Evolutionary conservation across 2,888 invertebrate species (phyloP).

Genomic region (Agrochola circellaris): DNA sequence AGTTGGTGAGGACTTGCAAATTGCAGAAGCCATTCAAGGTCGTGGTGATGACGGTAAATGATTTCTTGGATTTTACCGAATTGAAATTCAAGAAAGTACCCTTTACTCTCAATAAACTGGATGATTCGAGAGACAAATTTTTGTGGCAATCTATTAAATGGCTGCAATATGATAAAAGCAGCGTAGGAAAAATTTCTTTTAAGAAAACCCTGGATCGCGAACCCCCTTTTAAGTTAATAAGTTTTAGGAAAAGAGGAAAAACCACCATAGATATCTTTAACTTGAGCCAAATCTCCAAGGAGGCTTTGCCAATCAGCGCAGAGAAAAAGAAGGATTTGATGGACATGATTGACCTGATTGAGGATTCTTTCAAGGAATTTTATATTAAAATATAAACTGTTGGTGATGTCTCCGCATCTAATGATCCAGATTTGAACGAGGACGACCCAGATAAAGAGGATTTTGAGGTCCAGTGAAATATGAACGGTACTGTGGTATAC

Average conservation of each 20-base stretch:
- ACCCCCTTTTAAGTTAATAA: neutral
- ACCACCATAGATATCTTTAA: neutral
- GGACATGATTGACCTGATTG: neutral
- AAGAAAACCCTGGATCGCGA: neutral
- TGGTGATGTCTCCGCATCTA: neutral
- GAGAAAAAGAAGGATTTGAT: neutral
- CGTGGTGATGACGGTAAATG: conserved; percentile 13
- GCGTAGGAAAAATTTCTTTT: neutral
- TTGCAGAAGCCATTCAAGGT: conserved; percentile 23
- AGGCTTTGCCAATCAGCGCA: neutral
- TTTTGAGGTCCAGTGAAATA: neutral
- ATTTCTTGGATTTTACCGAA: conserved; percentile 2
- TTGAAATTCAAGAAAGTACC: too few relatives aligned
- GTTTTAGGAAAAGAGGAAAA: neutral
- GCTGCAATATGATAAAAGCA: too few relatives aligned
- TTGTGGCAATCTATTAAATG: too few relatives aligned
- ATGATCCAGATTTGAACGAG: neutral
- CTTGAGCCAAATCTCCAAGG: neutral
- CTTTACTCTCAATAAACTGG: too few relatives aligned
- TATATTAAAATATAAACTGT: neutral
- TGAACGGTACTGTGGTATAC: neutral
- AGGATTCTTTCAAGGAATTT: neutral
- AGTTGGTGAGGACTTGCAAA: conserved; percentile 29
- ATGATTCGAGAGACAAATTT: too few relatives aligned
- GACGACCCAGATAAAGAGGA: neutral